A percentile compares a stretch with the other conserved stretches of the same genome.
Evolutionary conservation across 2,113 vertebrate genomes (phyloP).

Genomic region (Chaetops frenatus): DNA sequence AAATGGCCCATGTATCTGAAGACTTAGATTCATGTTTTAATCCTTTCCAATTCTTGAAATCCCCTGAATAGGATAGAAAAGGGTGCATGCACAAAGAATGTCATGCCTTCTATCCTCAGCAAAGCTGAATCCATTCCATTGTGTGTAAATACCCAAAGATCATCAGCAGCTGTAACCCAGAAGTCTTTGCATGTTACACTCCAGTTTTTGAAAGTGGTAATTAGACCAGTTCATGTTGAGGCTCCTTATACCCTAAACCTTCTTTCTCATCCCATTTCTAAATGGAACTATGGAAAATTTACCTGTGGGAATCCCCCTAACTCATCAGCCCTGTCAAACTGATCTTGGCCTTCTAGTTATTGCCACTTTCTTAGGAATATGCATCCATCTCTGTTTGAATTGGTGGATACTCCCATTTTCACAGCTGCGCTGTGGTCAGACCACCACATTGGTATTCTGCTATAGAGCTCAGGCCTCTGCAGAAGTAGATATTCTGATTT

Average conservation of each 20-base stretch:
- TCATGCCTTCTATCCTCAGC: background rate
- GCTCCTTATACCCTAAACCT: background rate
- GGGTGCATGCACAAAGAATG: background rate
- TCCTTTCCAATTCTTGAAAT: background rate
- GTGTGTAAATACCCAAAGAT: background rate
- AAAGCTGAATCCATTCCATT: background rate
- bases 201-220: background rate
- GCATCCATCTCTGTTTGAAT: background rate
- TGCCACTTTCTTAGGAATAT: background rate
- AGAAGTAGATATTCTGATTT: background rate
- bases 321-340: background rate
- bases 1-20: background rate
- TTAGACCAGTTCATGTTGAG: background rate
- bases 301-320: background rate
- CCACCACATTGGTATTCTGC: background rate
- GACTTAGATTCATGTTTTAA: background rate
- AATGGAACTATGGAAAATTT: background rate
- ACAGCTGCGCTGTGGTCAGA: background rate
- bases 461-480: background rate
- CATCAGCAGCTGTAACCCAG: background rate
- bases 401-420: background rate
- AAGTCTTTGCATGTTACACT: background rate
- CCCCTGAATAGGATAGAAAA: background rate
- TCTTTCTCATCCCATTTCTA: background rate
- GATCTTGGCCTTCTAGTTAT: background rate